Evolutionary conservation across 2,888 invertebrate genomes (phyloP).

Genomic region (Drosophila imparisetae): DNA sequence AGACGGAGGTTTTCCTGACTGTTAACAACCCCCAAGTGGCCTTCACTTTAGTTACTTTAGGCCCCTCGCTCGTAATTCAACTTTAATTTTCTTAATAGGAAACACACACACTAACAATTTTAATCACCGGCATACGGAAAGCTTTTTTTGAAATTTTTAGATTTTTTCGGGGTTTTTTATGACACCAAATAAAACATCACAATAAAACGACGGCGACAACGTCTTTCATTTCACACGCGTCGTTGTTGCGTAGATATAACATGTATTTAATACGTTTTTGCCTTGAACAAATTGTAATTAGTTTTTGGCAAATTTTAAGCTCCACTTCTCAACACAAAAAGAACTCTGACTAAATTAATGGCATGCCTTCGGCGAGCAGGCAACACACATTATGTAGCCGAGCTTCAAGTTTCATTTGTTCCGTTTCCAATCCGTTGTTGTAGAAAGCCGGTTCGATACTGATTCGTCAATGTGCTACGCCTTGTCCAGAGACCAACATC

Average conservation of each 20-base stretch:
- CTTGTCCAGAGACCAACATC: slow-evolving; percentile 66
- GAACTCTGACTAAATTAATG: slow-evolving; percentile 30
- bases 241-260: slow-evolving; percentile 26
- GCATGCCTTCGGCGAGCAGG: slow-evolving; percentile 55
- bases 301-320: slow-evolving; percentile 50
- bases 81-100: slow-evolving; percentile 64
- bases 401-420: slow-evolving; percentile 57
- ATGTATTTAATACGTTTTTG: slow-evolving; percentile 44
- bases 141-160: slow-evolving; percentile 43
- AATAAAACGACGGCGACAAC: slow-evolving; percentile 19
- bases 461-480: slow-evolving; percentile 72
- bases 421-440: slow-evolving; percentile 81
- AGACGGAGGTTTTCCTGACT: slow-evolving; percentile 43
- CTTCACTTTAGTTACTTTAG: slow-evolving; percentile 51
- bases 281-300: slow-evolving; percentile 59
- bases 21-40: slow-evolving; percentile 59
- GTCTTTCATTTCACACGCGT: slow-evolving; percentile 8
- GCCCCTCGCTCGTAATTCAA: slow-evolving; percentile 42
- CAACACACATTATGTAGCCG: slow-evolving; percentile 50
- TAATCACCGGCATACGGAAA: slow-evolving; percentile 42
- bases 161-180: slow-evolving; percentile 30
- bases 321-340: slow-evolving; percentile 44
- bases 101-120: slow-evolving; percentile 19
- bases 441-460: slow-evolving; percentile 85
- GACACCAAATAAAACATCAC: slow-evolving; percentile 34